These are phyloP conservation scores for Intellagama lesueurii DNA, from an alignment of 2,797 vertebrate genomes.

Conservation along the genomic window DNA sequence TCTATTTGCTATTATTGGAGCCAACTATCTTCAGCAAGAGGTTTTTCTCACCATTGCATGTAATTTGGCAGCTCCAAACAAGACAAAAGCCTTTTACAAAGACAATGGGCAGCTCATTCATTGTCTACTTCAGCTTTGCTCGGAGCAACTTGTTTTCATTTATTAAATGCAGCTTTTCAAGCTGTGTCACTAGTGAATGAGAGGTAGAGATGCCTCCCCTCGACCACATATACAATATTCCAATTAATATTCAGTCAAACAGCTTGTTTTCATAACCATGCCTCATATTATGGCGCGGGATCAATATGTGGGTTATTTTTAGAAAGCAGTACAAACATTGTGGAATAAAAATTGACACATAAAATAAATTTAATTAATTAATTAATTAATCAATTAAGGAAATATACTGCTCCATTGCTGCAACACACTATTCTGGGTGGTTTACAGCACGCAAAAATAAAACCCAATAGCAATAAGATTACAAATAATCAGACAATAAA, in stretches of 20 bases:
- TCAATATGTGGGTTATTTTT: not conserved
- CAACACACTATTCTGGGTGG: too few species aligned
- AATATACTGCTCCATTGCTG: too few species aligned
- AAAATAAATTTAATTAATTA: too few species aligned
- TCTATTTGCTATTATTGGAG: too few species aligned
- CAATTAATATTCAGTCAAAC: not conserved
- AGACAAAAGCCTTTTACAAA: not conserved
- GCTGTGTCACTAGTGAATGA: too few species aligned
- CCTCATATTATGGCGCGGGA: not conserved
- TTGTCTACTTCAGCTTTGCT: not conserved
- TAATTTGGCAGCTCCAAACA: not conserved
- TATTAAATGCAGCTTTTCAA: not conserved
- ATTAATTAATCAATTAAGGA: too few species aligned
- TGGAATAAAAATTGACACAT: not conserved
- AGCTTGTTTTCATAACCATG: not conserved
- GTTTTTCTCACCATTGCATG: not conserved
- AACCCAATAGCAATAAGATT: too few species aligned
- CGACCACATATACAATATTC: too few species aligned
- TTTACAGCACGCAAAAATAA: too few species aligned
- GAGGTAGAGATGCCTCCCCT: not conserved
- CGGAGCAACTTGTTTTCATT: not conserved
- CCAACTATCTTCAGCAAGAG: not conserved
- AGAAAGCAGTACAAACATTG: not conserved
- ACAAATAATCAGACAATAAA: too few species aligned
- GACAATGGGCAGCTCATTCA: not conserved